A percentile compares a stretch with the other conserved stretches of the same genome.
These are phyloP conservation scores for Cataglyphis albicans DNA, from an alignment of 2,888 invertebrate species.

Conservation along the genomic window DNA sequence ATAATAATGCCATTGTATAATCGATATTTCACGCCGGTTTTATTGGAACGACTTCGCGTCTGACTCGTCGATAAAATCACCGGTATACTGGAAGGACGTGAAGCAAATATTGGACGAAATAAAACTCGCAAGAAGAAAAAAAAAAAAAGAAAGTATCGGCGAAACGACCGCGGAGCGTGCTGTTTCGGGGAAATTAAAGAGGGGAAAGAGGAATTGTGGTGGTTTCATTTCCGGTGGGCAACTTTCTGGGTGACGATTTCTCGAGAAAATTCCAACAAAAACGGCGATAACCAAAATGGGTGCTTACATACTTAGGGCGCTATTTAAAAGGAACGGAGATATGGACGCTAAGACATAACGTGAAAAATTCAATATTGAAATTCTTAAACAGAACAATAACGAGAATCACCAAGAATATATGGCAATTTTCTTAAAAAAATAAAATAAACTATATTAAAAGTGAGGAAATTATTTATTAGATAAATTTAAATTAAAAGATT, in stretches of 20 bases:
- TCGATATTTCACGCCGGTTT: slow-evolving; percentile 36
- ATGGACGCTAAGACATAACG: background rate
- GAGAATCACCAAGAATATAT: background rate
- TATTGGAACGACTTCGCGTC: slow-evolving; percentile 16
- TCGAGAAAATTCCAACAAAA: slow-evolving; percentile 12
- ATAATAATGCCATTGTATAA: slow-evolving; percentile 45
- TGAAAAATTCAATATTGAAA: slow-evolving; percentile 27
- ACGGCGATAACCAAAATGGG: slow-evolving; percentile 35
- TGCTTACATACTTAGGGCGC: slow-evolving; percentile 10
- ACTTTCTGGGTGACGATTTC: slow-evolving; percentile 14
- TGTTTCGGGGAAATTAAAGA: background rate
- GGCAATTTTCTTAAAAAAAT: background rate
- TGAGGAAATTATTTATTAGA: background rate
- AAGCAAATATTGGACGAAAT: slow-evolving; percentile 38
- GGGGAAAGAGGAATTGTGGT: slow-evolving; percentile 10
- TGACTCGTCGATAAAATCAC: slow-evolving; percentile 31
- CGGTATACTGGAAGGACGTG: background rate
- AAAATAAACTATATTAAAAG: background rate
- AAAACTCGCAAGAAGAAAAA: background rate
- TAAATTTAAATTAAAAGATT: background rate
- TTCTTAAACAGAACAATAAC: slow-evolving; percentile 4
- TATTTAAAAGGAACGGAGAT: slow-evolving; percentile 8
- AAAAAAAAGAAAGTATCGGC: background rate
- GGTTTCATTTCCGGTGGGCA: slow-evolving; percentile 44
- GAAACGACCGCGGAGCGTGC: background rate